Evolutionary conservation across 2,888 invertebrate genomes (phyloP), one percentile per base, ranked within the genome.

Genomic region (Cheilosia soror): DNA sequence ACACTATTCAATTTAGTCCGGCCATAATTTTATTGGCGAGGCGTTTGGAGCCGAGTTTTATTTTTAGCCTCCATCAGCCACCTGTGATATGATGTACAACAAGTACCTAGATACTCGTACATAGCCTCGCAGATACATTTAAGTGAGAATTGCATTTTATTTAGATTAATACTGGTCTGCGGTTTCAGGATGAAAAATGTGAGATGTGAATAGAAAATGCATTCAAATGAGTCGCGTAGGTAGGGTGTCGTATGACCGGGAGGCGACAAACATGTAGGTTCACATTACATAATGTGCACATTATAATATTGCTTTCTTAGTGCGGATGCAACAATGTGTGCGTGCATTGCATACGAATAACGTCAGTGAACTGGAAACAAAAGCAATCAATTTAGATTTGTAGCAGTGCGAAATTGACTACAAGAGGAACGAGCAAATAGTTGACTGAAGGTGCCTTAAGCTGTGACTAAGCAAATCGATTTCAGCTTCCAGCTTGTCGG

Each of bases 11-110:
- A 66, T 75, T 66, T 15, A 57, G 9, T 2, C 27, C 1, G 27
- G 27, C 7, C 11, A 27, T 20, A n/a, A 25, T 42, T 40, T 33
- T 15, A 27, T 25, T 20, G 6, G 6, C 9, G 47, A 49, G 29
- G 33, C 63, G 20, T 33, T 27, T 13, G 57, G 9, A 31, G 15
- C 25, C 20, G 42, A 44, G 20, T 6, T 27, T 69, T 76, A 76
- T 76, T 76, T 76, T 76, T 76, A 60, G 76, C 42, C 42, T 13
- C 33, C 2, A 2, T 2, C 44, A 76, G 51, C 44, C 66, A 68
- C 20, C 62, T 62, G 51, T 42, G 37, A 29, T 27, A 29, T 33
- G 47, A 47, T n/a, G 20, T 20, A 2, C 20, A 20, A 42, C 7
- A n/a, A 49, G 58, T 40, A n/a, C n/a, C n/a, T n/a, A 40, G 11